Conservation (phyloP, 1,140 invertebrate genomes). For the Danaus melanippus region DNA sequence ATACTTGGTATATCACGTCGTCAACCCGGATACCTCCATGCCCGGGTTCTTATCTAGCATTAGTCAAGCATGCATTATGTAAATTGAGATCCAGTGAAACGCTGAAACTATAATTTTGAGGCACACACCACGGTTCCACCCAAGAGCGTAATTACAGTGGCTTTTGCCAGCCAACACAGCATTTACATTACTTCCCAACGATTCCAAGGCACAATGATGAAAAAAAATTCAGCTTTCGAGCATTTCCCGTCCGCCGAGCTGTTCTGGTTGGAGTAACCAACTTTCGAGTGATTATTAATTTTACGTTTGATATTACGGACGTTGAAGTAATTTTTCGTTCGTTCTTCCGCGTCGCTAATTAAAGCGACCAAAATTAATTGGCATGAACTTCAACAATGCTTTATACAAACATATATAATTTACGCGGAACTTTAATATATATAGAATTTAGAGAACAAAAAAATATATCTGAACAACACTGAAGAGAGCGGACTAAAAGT, state of each 20-base stretch:
- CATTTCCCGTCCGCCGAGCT: constrained; percentile 23
- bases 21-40: no score
- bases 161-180: constrained; percentile 41
- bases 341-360: constrained; percentile 23
- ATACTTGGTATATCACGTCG: no score
- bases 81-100: background rate
- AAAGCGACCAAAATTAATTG: constrained; percentile 23
- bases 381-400: constrained; percentile 7
- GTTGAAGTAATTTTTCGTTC: constrained; percentile 25
- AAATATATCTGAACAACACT: constrained; percentile 9
- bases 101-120: constrained; percentile 17
- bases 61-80: no score
- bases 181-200: constrained; percentile 47
- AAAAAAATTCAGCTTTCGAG: constrained; percentile 31
- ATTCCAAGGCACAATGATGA: constrained; percentile 32
- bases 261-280: constrained; percentile 17
- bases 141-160: constrained; percentile 47
- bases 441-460: constrained; percentile 2
- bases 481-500: constrained; percentile 4
- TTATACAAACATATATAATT: constrained; percentile 1
- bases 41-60: no score
- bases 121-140: constrained; percentile 24
- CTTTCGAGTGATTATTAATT: constrained; percentile 30
- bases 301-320: constrained; percentile 26
- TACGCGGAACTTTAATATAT: background rate